Conservation (phyloP, 1,140 invertebrate species). For the Calliphora vicina region DNA sequence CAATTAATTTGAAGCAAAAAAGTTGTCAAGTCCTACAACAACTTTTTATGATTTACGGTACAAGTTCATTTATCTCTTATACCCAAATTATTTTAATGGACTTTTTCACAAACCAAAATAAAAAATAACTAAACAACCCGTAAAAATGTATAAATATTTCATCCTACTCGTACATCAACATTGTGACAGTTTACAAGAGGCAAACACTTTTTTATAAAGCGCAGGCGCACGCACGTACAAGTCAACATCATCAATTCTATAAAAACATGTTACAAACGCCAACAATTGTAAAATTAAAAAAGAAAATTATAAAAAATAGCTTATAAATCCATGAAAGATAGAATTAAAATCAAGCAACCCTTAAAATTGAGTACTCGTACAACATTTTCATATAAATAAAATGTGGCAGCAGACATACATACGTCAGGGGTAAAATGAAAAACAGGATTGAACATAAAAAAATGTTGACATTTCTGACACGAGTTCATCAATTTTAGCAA, state of each 20-base stretch:
- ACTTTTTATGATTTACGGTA: slow-evolving; percentile 9
- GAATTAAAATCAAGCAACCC: background rate
- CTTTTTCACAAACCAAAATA: background rate
- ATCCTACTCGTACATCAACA: slow-evolving; percentile 19
- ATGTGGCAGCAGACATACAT: background rate
- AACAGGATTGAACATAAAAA: background rate
- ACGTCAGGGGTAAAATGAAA: background rate
- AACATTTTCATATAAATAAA: background rate
- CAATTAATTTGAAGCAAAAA: background rate
- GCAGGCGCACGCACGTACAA: slow-evolving; percentile 6
- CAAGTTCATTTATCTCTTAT: slow-evolving; percentile 27
- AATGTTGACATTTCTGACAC: slow-evolving; percentile 20
- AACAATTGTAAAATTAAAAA: background rate
- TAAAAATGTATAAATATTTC: background rate
- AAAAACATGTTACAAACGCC: background rate
- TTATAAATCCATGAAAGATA: background rate
- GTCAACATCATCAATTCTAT: background rate
- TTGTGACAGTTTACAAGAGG: slow-evolving; percentile 35
- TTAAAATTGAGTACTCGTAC: background rate
- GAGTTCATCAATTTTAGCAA: slow-evolving; percentile 25
- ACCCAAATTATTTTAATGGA: background rate
- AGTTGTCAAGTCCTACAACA: background rate
- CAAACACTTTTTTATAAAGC: background rate
- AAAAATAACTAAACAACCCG: background rate
- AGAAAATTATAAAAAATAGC: background rate